A percentile compares a stretch with the other conserved stretches of the same genome.
Conservation (phyloP, 2,888 invertebrate genomes). For the Anthoptus insignis region DNA sequence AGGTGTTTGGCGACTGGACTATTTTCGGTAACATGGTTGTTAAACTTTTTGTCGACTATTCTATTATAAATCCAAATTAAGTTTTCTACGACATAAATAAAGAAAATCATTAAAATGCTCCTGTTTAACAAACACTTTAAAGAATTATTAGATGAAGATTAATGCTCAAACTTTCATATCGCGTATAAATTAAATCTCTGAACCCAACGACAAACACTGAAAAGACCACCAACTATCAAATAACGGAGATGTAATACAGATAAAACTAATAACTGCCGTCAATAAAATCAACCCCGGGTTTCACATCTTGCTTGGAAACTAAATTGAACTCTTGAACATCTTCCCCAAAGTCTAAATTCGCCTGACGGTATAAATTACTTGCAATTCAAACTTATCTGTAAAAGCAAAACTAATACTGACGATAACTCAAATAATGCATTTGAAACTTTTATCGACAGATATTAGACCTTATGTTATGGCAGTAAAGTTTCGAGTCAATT, state of each 20-base stretch:
- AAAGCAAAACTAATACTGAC: conserved; percentile 40
- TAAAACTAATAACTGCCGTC: conserved; percentile 47
- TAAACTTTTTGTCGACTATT: no score
- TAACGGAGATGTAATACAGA: conserved; percentile 47
- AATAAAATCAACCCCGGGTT: conserved; percentile 30
- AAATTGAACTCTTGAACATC: not conserved
- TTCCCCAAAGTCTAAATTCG: not conserved
- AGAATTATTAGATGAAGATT: conserved; percentile 7
- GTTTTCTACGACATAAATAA: not conserved
- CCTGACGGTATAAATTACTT: not conserved
- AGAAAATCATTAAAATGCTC: not conserved
- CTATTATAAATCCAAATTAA: no score
- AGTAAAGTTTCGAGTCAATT: conserved; percentile 7
- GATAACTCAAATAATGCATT: conserved; percentile 36
- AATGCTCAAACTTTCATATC: conserved; percentile 2
- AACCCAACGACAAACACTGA: conserved; percentile 12
- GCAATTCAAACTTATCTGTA: not conserved
- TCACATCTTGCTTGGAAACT: not conserved
- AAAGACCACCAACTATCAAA: conserved; percentile 38
- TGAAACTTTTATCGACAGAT: not conserved
- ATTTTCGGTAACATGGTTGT: no score
- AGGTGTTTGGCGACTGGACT: no score
- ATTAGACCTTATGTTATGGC: not conserved
- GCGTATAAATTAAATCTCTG: conserved; percentile 11
- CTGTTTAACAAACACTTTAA: not conserved